Evolutionary conservation across 2,888 invertebrate genomes (phyloP), one percentile per base, ranked within the genome.

Genomic region (Stenchaetothrips biformis): DNA sequence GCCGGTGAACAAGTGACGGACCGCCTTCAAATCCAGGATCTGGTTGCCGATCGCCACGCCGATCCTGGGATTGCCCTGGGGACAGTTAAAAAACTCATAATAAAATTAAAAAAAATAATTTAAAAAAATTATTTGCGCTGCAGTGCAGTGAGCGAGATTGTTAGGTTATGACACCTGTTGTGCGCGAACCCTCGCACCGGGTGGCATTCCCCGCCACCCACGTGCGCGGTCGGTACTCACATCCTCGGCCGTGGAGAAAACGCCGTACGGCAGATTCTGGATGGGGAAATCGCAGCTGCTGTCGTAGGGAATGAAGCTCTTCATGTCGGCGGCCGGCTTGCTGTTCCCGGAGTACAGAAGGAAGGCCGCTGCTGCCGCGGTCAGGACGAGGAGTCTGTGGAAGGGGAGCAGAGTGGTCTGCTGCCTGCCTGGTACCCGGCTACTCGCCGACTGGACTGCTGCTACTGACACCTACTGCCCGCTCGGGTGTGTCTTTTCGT

Each of bases 251-350:
- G 97, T 96, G 1, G 98, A 96, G 87, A 99, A 99, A 1, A 99
- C 93, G 81, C 99, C 99, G 86, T 97, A 99, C 0, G 99, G 99
- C 80, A 99, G 89, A 90, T 99, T 99, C 88, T 98, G 92, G 82
- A 98, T 92, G 0, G 99, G 95, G 88, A 99, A 99, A 88, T 98
- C 95, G 82, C 93, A 92, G 82, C 92, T 89, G 7, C 89, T 85
- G 0, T 91, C 88, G 86, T 94, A 93, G 84, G 91, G 87, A 79
- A 95, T 89, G 86, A 93, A 94, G 80, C 82, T 82, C 78, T 81
- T 53, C 81, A 81, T 81, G 21, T 21, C 8, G 67, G 3, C 25
- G 25, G 25, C 67, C 9, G 4, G 4, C 13, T 53, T 11, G 53
- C 9, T 53, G 21, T 25, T 18, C 59, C 16, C 25, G 25, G 67